These are phyloP conservation scores for Trididemnum nubilum DNA, from an alignment of 23 tunicate species.

Conservation along the genomic window DNA sequence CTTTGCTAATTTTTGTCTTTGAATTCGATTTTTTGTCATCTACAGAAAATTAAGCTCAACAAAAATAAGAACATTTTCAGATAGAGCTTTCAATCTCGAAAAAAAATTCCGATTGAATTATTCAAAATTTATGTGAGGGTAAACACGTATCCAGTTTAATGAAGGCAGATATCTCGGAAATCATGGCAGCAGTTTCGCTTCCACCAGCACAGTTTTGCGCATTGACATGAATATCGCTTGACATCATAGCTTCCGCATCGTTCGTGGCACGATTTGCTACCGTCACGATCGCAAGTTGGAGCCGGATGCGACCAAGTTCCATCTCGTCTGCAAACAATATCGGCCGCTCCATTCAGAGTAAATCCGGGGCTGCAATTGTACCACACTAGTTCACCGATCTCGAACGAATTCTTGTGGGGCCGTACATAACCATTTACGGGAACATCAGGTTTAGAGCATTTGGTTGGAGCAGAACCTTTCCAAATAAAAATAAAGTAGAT, in stretches of 20 bases:
- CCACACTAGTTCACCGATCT: conserved; percentile 32
- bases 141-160: too few relatives aligned
- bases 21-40: too few relatives aligned
- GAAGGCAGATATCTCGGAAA: neutral
- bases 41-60: too few relatives aligned
- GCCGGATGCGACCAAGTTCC: conserved; percentile 22
- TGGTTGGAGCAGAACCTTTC: too few relatives aligned
- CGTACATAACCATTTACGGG: conserved; percentile 26
- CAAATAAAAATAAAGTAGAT: too few relatives aligned
- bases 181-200: conserved; percentile 18
- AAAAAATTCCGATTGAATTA: too few relatives aligned
- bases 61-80: too few relatives aligned
- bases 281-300: neutral
- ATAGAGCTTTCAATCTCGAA: too few relatives aligned
- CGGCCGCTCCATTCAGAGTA: conserved; percentile 5
- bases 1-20: too few relatives aligned
- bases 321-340: neutral
- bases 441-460: conserved; percentile 13
- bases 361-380: conserved; percentile 38
- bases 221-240: neutral
- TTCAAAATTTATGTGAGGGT: too few relatives aligned
- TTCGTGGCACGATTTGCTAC: neutral
- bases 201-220: neutral
- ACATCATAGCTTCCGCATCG: conserved; percentile 8
- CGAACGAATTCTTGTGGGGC: conserved; percentile 12